A percentile compares a stretch with the other conserved stretches of the same genome.
phyloP scores from a whole-genome alignment of 2,888 invertebrate genomes.

The Alviniconcha strummeri region DNA sequence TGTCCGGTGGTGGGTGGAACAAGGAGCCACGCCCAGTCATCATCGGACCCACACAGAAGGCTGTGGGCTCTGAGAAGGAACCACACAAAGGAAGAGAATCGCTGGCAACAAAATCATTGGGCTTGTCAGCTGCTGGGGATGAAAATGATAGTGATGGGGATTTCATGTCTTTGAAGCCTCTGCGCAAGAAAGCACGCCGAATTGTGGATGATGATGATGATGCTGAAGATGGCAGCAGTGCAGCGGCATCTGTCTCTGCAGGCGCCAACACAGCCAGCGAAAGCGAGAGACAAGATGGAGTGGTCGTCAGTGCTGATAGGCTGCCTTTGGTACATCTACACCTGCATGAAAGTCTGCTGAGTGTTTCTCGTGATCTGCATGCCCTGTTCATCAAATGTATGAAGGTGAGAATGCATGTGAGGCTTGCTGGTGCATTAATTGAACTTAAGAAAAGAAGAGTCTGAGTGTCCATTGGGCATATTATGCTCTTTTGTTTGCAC shows the following conservation, averaged over 20 bases:
- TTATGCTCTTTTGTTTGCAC: no score
- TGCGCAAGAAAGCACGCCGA: slow-evolving; percentile 35
- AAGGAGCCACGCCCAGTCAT: slow-evolving; percentile 29
- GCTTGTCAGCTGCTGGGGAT: neutral
- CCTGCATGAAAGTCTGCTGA: slow-evolving; percentile 31
- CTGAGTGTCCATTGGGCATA: no score
- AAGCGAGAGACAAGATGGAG: neutral
- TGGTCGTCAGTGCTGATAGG: neutral
- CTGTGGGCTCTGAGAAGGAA: neutral
- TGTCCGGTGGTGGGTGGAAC: slow-evolving; percentile 55
- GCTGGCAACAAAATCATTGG: neutral
- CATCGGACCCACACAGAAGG: neutral
- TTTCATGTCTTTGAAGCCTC: slow-evolving; percentile 52
- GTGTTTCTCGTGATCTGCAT: slow-evolving; percentile 23
- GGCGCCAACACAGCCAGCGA: neutral
- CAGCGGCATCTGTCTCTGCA: neutral
- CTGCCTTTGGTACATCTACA: slow-evolving; percentile 27
- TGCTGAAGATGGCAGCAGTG: slow-evolving; percentile 23
- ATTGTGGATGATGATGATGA: slow-evolving; percentile 53
- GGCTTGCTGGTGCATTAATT: no score
- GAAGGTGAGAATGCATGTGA: slow-evolving; percentile 12
- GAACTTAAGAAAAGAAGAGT: no score
- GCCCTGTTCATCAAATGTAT: slow-evolving; percentile 28
- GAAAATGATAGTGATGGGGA: slow-evolving; percentile 44
- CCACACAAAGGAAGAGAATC: neutral